phyloP scores from a whole-genome alignment of 2,113 vertebrate genomes.

The Gasterosteus aculeatus region DNA sequence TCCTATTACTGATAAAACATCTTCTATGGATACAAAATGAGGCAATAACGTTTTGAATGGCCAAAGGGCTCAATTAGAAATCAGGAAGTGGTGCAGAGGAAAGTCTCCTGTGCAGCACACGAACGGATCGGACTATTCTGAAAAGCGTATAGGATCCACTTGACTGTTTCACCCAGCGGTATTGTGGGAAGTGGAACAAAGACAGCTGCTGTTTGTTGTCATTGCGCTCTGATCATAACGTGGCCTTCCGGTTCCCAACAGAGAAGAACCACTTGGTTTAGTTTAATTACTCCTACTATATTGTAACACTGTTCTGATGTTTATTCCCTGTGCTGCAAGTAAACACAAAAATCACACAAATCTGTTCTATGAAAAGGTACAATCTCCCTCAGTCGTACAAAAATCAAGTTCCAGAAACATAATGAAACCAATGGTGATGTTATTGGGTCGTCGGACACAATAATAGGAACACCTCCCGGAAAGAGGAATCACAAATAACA shows the following conservation, averaged over 20 bases:
- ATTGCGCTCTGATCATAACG: neutral
- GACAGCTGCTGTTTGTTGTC: neutral
- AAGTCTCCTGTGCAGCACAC: too few relatives aligned
- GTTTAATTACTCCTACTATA: neutral
- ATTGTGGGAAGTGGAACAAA: constrained; percentile 10
- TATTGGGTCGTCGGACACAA: too few relatives aligned
- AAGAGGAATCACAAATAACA: too few relatives aligned
- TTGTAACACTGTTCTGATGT: neutral
- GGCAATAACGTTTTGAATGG: too few relatives aligned
- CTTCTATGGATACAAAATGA: too few relatives aligned
- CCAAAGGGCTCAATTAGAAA: too few relatives aligned
- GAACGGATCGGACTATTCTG: too few relatives aligned
- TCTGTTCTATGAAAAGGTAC: neutral
- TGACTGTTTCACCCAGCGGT: neutral
- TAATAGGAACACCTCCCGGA: neutral
- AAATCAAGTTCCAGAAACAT: neutral
- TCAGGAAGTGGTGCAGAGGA: too few relatives aligned
- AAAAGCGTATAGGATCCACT: too few relatives aligned
- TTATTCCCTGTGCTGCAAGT: too few relatives aligned
- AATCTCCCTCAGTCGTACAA: neutral
- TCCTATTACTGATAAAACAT: neutral
- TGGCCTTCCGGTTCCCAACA: neutral
- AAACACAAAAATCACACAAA: too few relatives aligned
- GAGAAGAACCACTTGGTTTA: neutral
- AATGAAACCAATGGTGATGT: neutral